phyloP scores from a whole-genome alignment of 2,113 vertebrate species.

The Monopterus albus region DNA sequence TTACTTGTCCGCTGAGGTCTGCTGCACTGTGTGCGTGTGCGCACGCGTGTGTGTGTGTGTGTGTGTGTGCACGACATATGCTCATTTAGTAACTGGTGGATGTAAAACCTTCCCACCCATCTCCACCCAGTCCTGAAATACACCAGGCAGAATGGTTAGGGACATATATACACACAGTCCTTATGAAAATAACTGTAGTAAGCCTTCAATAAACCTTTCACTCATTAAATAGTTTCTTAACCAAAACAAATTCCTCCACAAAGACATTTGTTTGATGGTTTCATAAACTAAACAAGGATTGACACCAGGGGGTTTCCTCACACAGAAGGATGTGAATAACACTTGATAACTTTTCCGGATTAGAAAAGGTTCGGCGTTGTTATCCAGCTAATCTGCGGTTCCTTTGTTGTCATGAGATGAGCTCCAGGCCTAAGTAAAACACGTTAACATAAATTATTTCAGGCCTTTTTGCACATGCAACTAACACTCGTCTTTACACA shows the following conservation, averaged over 20 bases:
- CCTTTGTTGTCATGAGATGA: not conserved
- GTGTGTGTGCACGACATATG: not conserved
- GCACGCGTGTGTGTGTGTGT: constrained; percentile 17
- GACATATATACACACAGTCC: constrained; percentile 41
- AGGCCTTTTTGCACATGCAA: not conserved
- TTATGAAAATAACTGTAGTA: constrained; percentile 41
- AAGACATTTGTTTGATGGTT: constrained; percentile 3
- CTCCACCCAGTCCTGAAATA: constrained; percentile 77
- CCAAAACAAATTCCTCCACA: constrained; percentile 1
- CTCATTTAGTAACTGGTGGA: constrained; percentile 51
- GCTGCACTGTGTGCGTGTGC: constrained; percentile 20
- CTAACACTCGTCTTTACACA: not conserved
- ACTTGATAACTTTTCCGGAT: not conserved
- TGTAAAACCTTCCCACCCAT: constrained; percentile 60
- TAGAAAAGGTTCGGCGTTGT: not conserved
- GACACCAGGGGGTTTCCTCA: not conserved
- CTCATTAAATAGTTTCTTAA: constrained; percentile 19
- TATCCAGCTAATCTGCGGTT: not conserved
- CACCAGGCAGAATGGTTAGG: constrained; percentile 37
- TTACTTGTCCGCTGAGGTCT: constrained; percentile 38
- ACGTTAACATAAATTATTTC: not conserved
- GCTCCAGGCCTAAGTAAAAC: not conserved
- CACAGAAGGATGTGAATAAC: not conserved
- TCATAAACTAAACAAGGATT: not conserved
- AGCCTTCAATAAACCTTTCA: constrained; percentile 41